These are phyloP conservation scores for Lasioglossum marginatum DNA, from an alignment of 2,888 invertebrate species.

Conservation along the genomic window DNA sequence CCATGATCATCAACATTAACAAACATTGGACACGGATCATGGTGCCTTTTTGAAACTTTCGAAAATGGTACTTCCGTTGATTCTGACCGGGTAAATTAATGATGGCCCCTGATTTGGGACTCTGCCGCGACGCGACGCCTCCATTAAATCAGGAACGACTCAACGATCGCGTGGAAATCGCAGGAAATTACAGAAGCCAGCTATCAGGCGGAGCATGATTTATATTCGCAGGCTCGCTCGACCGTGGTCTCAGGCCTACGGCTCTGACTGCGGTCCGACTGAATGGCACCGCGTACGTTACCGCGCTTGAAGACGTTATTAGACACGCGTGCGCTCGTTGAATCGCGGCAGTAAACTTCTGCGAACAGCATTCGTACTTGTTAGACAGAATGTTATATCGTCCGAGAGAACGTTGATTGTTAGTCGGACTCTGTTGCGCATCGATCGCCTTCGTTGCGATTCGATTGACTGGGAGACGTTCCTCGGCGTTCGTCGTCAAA, in stretches of 20 bases:
- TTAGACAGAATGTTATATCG: slow-evolving; percentile 63
- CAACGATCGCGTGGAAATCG: slow-evolving; percentile 66
- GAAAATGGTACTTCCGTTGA: background rate
- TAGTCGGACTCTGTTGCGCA: background rate
- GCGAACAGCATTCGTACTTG: slow-evolving; percentile 67
- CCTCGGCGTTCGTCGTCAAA: background rate
- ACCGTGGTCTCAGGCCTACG: slow-evolving; percentile 30
- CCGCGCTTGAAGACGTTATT: slow-evolving; percentile 73
- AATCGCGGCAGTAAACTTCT: slow-evolving; percentile 63
- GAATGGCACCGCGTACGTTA: slow-evolving; percentile 49
- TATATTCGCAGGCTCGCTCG: slow-evolving; percentile 57
- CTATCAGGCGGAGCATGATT: slow-evolving; percentile 32
- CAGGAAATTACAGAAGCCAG: slow-evolving; percentile 68
- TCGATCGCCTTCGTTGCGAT: background rate
- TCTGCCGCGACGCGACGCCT: background rate
- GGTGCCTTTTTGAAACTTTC: background rate
- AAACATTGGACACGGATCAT: background rate
- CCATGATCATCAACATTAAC: background rate
- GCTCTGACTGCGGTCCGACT: slow-evolving; percentile 30
- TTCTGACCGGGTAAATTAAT: background rate
- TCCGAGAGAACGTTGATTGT: slow-evolving; percentile 40
- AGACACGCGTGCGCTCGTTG: slow-evolving; percentile 72
- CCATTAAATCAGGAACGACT: slow-evolving; percentile 27
- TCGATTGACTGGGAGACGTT: background rate
- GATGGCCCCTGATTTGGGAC: background rate